phyloP scores from a whole-genome alignment of 2,888 invertebrate species.

The Tachina grossa region DNA sequence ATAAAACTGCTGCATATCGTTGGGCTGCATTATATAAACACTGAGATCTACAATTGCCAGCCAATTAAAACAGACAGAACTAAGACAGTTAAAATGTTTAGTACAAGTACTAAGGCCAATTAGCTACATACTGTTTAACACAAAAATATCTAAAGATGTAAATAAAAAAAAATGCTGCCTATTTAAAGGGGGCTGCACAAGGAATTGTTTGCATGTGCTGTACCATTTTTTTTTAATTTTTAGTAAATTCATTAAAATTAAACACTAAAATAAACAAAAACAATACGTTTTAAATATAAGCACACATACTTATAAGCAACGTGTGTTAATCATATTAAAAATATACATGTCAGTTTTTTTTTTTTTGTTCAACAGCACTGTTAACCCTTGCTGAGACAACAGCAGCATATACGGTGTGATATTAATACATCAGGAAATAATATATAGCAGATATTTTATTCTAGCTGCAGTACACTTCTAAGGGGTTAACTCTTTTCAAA shows the following conservation, averaged over 20 bases:
- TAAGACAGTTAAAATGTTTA: constrained; percentile 69
- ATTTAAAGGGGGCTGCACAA: constrained; percentile 55
- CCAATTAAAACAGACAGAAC: constrained; percentile 71
- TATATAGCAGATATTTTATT: too few relatives aligned
- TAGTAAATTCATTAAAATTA: constrained; percentile 80
- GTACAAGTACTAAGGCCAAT: constrained; percentile 68
- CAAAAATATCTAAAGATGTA: constrained; percentile 44
- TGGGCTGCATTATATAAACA: constrained; percentile 64
- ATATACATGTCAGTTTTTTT: constrained; percentile 19
- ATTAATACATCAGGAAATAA: too few relatives aligned
- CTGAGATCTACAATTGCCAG: constrained; percentile 58
- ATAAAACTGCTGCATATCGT: constrained; percentile 65
- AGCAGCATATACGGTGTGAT: too few relatives aligned
- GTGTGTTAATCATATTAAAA: constrained; percentile 64
- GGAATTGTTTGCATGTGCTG: not conserved
- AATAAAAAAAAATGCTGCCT: constrained; percentile 25
- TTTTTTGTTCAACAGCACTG: not conserved
- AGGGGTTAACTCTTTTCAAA: constrained; percentile 11
- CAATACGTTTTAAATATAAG: constrained; percentile 68
- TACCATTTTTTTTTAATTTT: constrained; percentile 27
- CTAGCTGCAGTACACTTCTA: not conserved
- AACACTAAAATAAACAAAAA: constrained; percentile 80
- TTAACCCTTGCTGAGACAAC: constrained; percentile 58
- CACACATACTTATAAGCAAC: constrained; percentile 2
- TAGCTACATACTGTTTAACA: constrained; percentile 46